Conservation (phyloP, 1,140 invertebrate genomes). For the Cotesia glomerata region DNA sequence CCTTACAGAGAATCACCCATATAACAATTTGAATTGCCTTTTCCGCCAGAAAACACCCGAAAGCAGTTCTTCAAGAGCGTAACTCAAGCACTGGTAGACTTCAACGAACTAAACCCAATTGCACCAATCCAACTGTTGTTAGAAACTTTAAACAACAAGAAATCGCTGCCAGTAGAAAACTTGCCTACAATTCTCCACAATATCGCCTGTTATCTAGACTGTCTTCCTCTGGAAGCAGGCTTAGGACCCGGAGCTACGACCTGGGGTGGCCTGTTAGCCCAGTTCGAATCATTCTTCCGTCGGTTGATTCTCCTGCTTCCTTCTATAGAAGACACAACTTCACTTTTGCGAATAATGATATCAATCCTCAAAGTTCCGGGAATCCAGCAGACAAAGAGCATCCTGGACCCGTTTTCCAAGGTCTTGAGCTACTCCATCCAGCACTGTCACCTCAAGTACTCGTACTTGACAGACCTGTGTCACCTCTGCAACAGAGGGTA, state of each 20-base stretch:
- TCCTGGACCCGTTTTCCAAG: constrained; percentile 96
- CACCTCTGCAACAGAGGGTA: constrained; percentile 88
- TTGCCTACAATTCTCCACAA: constrained; percentile 82
- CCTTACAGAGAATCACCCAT: too few species aligned
- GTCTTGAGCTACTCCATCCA: constrained; percentile 90
- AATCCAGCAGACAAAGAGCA: constrained; percentile 78
- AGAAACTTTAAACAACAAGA: constrained; percentile 85
- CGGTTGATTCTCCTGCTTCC: constrained; percentile 77
- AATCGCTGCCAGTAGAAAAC: constrained; percentile 80
- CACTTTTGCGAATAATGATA: constrained; percentile 84
- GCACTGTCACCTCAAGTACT: constrained; percentile 84
- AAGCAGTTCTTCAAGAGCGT: constrained; percentile 92
- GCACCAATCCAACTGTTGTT: constrained; percentile 83
- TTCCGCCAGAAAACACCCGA: constrained; percentile 68
- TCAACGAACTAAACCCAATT: constrained; percentile 94
- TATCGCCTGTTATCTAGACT: constrained; percentile 91
- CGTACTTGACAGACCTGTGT: constrained; percentile 86
- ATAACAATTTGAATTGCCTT: constrained; percentile 1
- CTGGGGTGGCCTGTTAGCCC: constrained; percentile 82
- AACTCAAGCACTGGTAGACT: constrained; percentile 91
- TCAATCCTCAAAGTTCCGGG: constrained; percentile 85
- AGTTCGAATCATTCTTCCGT: constrained; percentile 85
- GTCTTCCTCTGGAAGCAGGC: constrained; percentile 83
- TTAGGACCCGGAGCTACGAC: constrained; percentile 70
- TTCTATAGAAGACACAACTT: constrained; percentile 75